phyloP scores from a whole-genome alignment of 2,113 vertebrate species.

The Anguilla rostrata region DNA sequence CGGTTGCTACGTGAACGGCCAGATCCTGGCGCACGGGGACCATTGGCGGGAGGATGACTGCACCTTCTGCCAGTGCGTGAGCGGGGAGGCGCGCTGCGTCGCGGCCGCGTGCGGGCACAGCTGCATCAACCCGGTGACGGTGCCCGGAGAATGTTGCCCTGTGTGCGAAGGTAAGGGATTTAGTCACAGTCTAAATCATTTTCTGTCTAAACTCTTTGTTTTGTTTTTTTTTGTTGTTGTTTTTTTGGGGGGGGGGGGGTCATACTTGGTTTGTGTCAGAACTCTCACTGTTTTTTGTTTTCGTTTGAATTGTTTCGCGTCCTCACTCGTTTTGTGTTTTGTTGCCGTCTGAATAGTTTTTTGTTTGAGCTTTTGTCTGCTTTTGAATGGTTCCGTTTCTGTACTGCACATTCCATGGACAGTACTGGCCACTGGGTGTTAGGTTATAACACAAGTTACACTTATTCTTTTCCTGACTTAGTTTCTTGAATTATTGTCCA shows the following conservation, averaged over 20 bases:
- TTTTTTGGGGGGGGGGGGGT: no score
- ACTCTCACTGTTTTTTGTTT: neutral
- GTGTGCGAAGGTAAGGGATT: constrained; percentile 79
- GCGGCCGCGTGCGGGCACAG: constrained; percentile 84
- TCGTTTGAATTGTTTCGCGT: neutral
- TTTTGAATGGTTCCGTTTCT: neutral
- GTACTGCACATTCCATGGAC: neutral
- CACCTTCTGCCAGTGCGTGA: constrained; percentile 88
- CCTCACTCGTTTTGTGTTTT: neutral
- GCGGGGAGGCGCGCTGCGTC: constrained; percentile 78
- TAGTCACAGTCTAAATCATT: neutral
- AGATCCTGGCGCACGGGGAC: constrained; percentile 84
- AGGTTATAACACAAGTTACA: neutral
- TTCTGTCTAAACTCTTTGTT: neutral
- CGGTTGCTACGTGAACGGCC: constrained; percentile 83
- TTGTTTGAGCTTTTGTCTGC: neutral
- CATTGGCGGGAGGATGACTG: constrained; percentile 90
- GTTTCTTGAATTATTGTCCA: no score
- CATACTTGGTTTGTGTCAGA: no score
- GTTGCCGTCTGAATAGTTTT: neutral
- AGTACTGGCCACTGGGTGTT: neutral
- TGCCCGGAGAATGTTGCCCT: constrained; percentile 85
- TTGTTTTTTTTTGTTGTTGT: neutral
- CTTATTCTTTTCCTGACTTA: neutral
- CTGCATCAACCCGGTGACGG: constrained; percentile 84